Conservation (phyloP, 2,113 vertebrate genomes). For the Lonchura striata region DNA sequence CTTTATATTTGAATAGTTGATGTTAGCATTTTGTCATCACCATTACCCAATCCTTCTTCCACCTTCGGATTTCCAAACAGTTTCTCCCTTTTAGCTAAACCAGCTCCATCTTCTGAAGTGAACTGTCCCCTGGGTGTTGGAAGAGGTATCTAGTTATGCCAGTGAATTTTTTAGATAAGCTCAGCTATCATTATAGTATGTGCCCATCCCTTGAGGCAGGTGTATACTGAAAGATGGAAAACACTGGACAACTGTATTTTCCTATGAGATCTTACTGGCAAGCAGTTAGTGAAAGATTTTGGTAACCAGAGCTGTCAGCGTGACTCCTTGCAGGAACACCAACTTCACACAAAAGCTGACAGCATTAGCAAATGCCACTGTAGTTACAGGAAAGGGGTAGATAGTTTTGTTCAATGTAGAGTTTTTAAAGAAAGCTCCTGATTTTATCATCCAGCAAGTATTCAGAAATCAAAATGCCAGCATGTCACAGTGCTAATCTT, state of each 20-base stretch:
- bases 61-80: not conserved
- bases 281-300: not conserved
- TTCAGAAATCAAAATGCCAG: not conserved
- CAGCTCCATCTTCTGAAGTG: not conserved
- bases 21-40: not conserved
- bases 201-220: not conserved
- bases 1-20: not conserved
- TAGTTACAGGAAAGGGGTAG: not conserved
- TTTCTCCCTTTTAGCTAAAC: not conserved
- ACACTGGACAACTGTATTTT: not conserved
- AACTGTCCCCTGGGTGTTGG: fast-evolving
- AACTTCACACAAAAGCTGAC: not conserved
- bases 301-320: not conserved
- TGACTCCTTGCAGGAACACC: not conserved
- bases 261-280: not conserved
- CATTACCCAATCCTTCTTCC: not conserved
- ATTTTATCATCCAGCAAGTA: not conserved
- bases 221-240: not conserved
- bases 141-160: not conserved
- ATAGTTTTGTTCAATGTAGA: not conserved
- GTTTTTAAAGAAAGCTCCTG: not conserved
- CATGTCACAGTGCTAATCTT: not conserved
- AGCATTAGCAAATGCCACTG: not conserved
- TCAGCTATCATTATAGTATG: fast-evolving
- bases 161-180: not conserved